Evolutionary conservation across 37 sponge, comb jelly and placozoan genomes (phyloP), one percentile per base, ranked within the genome.

Genomic region (Theonella swinhoei): DNA sequence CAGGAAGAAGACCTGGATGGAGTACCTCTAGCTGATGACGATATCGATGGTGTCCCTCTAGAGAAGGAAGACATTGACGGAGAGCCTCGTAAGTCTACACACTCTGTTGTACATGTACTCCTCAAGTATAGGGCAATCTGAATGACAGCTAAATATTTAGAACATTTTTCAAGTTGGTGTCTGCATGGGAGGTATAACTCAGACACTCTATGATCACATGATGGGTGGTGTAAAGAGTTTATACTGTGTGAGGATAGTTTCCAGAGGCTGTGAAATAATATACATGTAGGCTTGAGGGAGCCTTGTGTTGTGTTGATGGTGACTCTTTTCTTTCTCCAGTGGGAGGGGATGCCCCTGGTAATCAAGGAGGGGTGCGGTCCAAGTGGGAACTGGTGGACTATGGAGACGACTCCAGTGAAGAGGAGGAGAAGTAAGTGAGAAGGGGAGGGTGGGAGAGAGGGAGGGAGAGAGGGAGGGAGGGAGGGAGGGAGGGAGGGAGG

Each of bases 361-460:
- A 60, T 58, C 4, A 33, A 25, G 31, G 25, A 54, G 34, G 47
- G 1, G 75, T 70, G 62, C 65, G 47, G 24, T 79, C 82, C 39
- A 87, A 84, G 74, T 82, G 87, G 92, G 88, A 87, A 59, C 60
- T 83, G 64, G 83, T 91, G 29, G 88, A 83, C 22, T 91, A 82
- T 72, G 81, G 77, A 35, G 80, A 76, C 23, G 91, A 72, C 81
- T 85, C 91, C 19, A 74, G 75, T 77, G 91, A 83, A 28, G 75
- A 54, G 35, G 80, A 73, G 30, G 33, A 22, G 24, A 14, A 66
- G 59, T n/a, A 67, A 41, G 59, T 64, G 76, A 60, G 83, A 1
- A 1, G 0, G n/a, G n/a, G n/a, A n/a, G n/a, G n/a, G n/a, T n/a
- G n/a, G n/a, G n/a, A n/a, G n/a, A n/a, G n/a, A n/a, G n/a, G n/a